Conservation (phyloP, 2,888 invertebrate species). For the Serrognathus titanus region DNA sequence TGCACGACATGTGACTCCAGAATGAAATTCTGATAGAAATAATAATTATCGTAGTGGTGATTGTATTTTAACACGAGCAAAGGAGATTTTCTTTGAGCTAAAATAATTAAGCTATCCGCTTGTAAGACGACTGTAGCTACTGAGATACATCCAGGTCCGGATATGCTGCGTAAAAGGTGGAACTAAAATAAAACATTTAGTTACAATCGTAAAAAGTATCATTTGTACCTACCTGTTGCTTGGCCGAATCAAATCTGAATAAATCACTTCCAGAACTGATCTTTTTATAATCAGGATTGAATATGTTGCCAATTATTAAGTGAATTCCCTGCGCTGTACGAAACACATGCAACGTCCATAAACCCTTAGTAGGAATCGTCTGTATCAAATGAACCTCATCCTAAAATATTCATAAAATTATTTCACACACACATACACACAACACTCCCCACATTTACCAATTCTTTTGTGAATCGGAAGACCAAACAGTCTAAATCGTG, state of each 20-base stretch:
- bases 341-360: constrained; percentile 36
- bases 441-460: constrained; percentile 25
- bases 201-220: background rate
- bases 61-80: constrained; percentile 41
- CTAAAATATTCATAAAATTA: constrained; percentile 26
- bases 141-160: constrained; percentile 35
- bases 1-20: constrained; percentile 35
- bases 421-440: background rate
- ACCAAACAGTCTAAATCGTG: constrained; percentile 37
- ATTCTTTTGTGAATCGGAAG: constrained; percentile 33
- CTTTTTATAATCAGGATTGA: constrained; percentile 13
- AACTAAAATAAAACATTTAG: constrained; percentile 33
- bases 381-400: constrained; percentile 34
- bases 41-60: constrained; percentile 37
- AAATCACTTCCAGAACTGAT: constrained; percentile 30
- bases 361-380: constrained; percentile 34
- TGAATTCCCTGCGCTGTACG: constrained; percentile 40
- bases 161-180: constrained; percentile 32
- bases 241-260: constrained; percentile 33
- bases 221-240: constrained; percentile 29
- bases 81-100: constrained; percentile 36
- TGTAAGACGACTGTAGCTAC: constrained; percentile 37
- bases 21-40: constrained; percentile 40
- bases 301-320: constrained; percentile 38
- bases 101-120: constrained; percentile 38